Evolutionary conservation across 1,140 invertebrate species (phyloP).

Genomic region (Drosophila simulans): DNA sequence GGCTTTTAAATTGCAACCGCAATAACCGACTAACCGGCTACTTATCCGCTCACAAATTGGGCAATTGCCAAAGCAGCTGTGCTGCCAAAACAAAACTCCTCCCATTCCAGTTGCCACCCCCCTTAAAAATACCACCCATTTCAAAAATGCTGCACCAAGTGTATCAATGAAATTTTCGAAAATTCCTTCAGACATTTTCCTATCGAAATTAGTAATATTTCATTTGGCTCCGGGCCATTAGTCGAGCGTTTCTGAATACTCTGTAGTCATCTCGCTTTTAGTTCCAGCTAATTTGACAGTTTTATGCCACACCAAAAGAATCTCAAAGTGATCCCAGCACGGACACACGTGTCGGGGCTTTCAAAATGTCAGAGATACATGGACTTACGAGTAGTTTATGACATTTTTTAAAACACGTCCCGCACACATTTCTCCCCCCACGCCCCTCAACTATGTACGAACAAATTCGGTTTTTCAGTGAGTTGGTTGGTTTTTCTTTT

Average conservation of each 20-base stretch:
- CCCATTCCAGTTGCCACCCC: neutral
- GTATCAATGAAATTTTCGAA: slow-evolving; percentile 36
- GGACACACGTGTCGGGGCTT: slow-evolving; percentile 69
- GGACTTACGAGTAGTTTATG: slow-evolving; percentile 71
- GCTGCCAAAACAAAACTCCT: slow-evolving; percentile 17
- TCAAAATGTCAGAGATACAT: slow-evolving; percentile 73
- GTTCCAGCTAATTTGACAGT: slow-evolving; percentile 77
- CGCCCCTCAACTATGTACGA: neutral
- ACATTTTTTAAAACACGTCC: slow-evolving; percentile 76
- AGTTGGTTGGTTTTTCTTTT: slow-evolving; percentile 7
- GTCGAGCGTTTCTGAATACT: slow-evolving; percentile 49
- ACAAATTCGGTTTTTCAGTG: slow-evolving; percentile 4
- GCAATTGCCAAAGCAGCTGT: slow-evolving; percentile 50
- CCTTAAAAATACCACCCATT: neutral
- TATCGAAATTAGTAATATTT: slow-evolving; percentile 67
- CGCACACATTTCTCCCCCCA: slow-evolving; percentile 48
- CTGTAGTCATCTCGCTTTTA: slow-evolving; percentile 54
- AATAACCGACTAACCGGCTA: slow-evolving; percentile 37
- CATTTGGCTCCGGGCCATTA: slow-evolving; percentile 34
- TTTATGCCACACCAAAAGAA: slow-evolving; percentile 64
- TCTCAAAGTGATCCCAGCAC: slow-evolving; percentile 44
- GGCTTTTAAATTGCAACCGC: slow-evolving; percentile 60
- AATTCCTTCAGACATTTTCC: slow-evolving; percentile 39
- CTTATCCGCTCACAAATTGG: slow-evolving; percentile 49
- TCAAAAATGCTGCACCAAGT: neutral